A percentile compares a stretch with the other conserved stretches of the same genome.
phyloP scores from a whole-genome alignment of 2,113 vertebrate genomes.

The Paedocypris sp. region DNA sequence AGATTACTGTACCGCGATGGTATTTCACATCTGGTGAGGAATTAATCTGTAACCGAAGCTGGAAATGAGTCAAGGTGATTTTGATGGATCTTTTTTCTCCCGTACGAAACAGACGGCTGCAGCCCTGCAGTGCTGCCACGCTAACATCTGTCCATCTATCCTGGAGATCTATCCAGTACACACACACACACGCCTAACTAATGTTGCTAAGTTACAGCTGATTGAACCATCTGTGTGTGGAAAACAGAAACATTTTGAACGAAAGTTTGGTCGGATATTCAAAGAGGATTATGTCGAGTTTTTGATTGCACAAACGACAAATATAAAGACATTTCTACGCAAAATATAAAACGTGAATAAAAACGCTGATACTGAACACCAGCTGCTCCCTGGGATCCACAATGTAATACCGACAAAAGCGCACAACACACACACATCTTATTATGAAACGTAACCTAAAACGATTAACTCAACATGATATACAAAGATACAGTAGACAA shows the following conservation, averaged over 20 bases:
- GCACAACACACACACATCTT: too few relatives aligned
- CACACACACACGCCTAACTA: constrained; percentile 20
- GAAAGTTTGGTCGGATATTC: constrained; percentile 5
- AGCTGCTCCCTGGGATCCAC: too few relatives aligned
- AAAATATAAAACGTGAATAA: too few relatives aligned
- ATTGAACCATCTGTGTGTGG: constrained; percentile 18
- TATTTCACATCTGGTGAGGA: background rate
- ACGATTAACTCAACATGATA: too few relatives aligned
- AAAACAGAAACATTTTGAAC: constrained; percentile 20
- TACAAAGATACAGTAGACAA: too few relatives aligned
- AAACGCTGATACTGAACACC: too few relatives aligned
- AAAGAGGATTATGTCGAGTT: too few relatives aligned
- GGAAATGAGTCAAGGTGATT: constrained; percentile 5
- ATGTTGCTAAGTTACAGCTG: constrained; percentile 23
- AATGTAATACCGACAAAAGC: too few relatives aligned
- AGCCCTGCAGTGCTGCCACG: constrained; percentile 6
- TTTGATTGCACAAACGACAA: too few relatives aligned
- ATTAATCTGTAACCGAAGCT: constrained; percentile 6
- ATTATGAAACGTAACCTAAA: too few relatives aligned
- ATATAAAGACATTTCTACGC: too few relatives aligned
- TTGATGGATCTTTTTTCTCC: constrained; percentile 5
- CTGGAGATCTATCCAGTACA: background rate
- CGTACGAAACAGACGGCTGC: constrained; percentile 19
- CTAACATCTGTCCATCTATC: constrained; percentile 21
- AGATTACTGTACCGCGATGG: too few relatives aligned